These are phyloP conservation scores for Micoletzkya japonica DNA, from an alignment of 2,888 invertebrate genomes.

Conservation along the genomic window DNA sequence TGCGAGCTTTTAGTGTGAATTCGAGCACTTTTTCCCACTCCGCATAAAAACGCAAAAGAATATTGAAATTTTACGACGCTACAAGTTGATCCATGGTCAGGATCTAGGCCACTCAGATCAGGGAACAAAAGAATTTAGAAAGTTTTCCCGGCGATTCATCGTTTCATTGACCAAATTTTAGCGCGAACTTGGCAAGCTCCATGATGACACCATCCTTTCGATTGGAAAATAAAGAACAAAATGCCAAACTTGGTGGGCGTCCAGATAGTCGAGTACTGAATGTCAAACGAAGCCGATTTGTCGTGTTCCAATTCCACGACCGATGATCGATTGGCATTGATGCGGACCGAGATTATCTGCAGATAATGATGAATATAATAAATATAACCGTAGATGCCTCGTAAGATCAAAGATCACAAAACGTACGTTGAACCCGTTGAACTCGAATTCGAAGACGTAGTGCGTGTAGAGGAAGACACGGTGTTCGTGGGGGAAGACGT, in stretches of 20 bases:
- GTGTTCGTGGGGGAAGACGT: constrained; percentile 69
- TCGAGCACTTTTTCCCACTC: no score
- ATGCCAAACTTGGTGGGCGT: constrained; percentile 65
- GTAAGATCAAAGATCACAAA: background rate
- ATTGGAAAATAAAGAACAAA: no score
- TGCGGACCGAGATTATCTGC: constrained; percentile 65
- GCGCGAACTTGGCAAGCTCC: no score
- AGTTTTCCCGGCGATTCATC: no score
- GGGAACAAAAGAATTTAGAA: background rate
- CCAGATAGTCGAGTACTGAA: constrained; percentile 69
- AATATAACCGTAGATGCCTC: constrained; percentile 8
- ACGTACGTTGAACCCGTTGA: constrained; percentile 66
- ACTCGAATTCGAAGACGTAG: constrained; percentile 67
- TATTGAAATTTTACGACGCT: no score
- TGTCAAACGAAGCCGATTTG: constrained; percentile 63
- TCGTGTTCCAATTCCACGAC: constrained; percentile 44
- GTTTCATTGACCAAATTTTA: no score
- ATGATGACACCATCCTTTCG: no score
- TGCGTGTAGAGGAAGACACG: constrained; percentile 68
- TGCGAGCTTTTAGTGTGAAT: no score
- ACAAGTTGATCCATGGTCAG: no score
- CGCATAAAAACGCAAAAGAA: no score
- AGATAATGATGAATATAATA: constrained; percentile 35
- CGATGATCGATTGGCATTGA: constrained; percentile 64
- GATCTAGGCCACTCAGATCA: background rate